Evolutionary conservation across 2,797 vertebrate species (phyloP).

Genomic region (Chaenodraco wilsoni): DNA sequence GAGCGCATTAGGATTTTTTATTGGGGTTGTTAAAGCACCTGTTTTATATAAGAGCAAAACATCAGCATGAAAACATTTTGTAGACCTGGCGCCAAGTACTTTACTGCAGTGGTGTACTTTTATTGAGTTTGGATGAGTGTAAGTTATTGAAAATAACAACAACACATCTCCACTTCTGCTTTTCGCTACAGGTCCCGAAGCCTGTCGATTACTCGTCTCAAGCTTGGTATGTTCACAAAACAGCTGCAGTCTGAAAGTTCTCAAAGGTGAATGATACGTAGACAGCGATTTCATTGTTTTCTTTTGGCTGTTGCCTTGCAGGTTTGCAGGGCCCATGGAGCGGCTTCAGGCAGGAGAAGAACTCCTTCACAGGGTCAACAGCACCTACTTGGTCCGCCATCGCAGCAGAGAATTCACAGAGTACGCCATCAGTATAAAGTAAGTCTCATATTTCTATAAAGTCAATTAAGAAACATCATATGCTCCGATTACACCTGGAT

Average conservation of each 20-base stretch:
- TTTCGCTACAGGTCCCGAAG: conserved; percentile 89
- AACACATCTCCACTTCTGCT: conserved; percentile 36
- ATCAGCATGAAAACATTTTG: conserved; percentile 9
- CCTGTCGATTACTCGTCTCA: conserved; percentile 95
- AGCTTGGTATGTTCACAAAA: conserved; percentile 87
- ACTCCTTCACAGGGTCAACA: conserved; percentile 92
- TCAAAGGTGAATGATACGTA: background rate
- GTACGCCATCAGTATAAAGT: conserved; percentile 99
- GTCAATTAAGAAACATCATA: background rate
- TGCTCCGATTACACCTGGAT: background rate
- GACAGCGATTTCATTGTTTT: background rate
- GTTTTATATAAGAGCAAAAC: conserved; percentile 27
- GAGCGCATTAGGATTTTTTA: conserved; percentile 57
- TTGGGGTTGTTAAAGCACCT: conserved; percentile 45
- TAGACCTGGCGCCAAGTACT: conserved; percentile 8
- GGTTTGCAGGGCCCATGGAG: conserved; percentile 97
- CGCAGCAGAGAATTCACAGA: conserved; percentile 94
- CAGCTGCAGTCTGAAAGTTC: background rate
- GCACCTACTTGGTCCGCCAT: conserved; percentile 96
- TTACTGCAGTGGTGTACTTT: conserved; percentile 19
- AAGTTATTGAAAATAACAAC: conserved; percentile 35
- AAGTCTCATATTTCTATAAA: conserved; percentile 69
- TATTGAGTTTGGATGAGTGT: background rate
- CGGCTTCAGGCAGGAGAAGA: conserved; percentile 92
- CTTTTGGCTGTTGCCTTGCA: conserved; percentile 52